Evolutionary conservation across 2,888 invertebrate species (phyloP).

Genomic region (Augochlorella aurata): DNA sequence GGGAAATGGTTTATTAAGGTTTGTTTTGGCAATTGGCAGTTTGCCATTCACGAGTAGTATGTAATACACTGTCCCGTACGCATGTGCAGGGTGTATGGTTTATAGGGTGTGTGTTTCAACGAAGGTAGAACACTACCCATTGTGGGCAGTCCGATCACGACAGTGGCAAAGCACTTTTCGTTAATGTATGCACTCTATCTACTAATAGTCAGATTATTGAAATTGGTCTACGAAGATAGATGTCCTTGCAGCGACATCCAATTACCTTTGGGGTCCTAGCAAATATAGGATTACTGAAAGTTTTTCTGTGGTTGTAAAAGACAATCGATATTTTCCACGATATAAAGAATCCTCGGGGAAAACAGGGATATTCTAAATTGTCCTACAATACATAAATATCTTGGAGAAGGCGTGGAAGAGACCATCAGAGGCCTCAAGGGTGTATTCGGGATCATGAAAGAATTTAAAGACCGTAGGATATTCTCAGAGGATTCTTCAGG

Average conservation of each 20-base stretch:
- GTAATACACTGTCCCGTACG: neutral
- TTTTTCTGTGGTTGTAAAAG: neutral
- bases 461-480: neutral
- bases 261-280: neutral
- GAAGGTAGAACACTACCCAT: slow-evolving; percentile 8
- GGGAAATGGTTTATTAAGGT: neutral
- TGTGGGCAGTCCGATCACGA: slow-evolving; percentile 26
- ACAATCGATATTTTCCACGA: neutral
- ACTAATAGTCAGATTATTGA: neutral
- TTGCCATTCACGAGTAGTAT: slow-evolving; percentile 4
- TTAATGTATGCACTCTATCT: neutral
- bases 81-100: no score
- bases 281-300: neutral
- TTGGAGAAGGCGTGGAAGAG: neutral
- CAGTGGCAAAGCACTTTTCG: slow-evolving; percentile 7
- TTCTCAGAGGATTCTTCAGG: neutral
- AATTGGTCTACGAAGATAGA: neutral
- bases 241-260: neutral
- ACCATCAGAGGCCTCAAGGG: neutral
- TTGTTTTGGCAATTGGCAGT: neutral
- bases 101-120: neutral
- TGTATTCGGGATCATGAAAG: neutral
- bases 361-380: neutral
- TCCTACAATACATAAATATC: neutral
- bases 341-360: neutral